phyloP scores from a whole-genome alignment of 2,888 invertebrate genomes.

The Oscheius sp. region DNA sequence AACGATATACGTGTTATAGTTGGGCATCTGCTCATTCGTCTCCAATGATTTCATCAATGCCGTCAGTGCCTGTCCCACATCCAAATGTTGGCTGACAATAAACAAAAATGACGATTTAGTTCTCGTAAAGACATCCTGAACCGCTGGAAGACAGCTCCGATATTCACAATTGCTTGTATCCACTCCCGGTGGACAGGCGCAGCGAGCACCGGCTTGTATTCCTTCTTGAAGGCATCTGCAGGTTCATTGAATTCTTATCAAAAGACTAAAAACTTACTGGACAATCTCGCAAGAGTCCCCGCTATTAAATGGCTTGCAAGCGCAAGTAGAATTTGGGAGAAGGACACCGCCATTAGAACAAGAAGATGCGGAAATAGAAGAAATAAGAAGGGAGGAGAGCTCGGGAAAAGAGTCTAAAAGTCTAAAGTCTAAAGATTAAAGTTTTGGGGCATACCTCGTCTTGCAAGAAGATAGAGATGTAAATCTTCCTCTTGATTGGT shows the following conservation, averaged over 20 bases:
- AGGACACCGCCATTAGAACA: slow-evolving; percentile 42
- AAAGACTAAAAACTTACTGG: background rate
- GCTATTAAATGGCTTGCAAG: slow-evolving; percentile 37
- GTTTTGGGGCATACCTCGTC: background rate
- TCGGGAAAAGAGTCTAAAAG: background rate
- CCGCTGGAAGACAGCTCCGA: slow-evolving; percentile 16
- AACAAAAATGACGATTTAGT: slow-evolving; percentile 6
- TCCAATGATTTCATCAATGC: background rate
- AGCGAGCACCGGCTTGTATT: slow-evolving; percentile 37
- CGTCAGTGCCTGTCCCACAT: background rate
- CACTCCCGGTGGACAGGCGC: slow-evolving; percentile 42
- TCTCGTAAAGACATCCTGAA: background rate
- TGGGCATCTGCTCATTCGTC: background rate
- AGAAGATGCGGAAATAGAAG: background rate
- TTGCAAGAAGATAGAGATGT: slow-evolving; percentile 1
- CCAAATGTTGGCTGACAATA: slow-evolving; percentile 1
- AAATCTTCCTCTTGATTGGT: background rate
- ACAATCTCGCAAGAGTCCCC: slow-evolving; percentile 32
- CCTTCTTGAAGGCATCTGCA: slow-evolving; percentile 41
- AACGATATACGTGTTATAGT: slow-evolving; percentile 9
- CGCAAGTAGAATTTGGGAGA: slow-evolving; percentile 42
- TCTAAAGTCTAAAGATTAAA: background rate
- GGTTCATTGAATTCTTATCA: background rate
- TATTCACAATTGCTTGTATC: slow-evolving; percentile 41
- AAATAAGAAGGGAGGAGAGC: background rate